Conservation (phyloP, 2,888 invertebrate genomes). For the Macaria liturata region DNA sequence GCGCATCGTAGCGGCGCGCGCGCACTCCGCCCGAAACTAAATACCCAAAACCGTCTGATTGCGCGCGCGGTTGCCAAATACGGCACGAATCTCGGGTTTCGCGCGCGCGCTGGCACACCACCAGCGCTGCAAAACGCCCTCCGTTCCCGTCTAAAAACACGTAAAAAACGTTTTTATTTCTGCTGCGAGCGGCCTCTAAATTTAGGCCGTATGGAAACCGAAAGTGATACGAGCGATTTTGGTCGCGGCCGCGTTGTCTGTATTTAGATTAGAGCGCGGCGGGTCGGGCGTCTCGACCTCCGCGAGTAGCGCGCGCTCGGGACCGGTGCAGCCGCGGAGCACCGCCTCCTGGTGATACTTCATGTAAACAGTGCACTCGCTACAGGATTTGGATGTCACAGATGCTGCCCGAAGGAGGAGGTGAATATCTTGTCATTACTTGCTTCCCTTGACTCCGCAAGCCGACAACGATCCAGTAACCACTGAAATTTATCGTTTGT, state of each 20-base stretch:
- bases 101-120: slow-evolving; percentile 63
- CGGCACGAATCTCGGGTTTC: slow-evolving; percentile 81
- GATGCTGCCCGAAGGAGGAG: slow-evolving; percentile 78
- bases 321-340: slow-evolving; percentile 8
- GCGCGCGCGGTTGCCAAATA: slow-evolving; percentile 74
- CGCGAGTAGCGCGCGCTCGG: slow-evolving; percentile 24
- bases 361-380: slow-evolving; percentile 45
- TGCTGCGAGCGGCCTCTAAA: slow-evolving; percentile 79
- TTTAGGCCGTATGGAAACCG: slow-evolving; percentile 80
- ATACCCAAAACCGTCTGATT: slow-evolving; percentile 74
- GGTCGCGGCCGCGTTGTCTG: slow-evolving; percentile 77
- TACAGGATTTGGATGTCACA: slow-evolving; percentile 73
- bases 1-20: slow-evolving; percentile 45
- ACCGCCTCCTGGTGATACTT: slow-evolving; percentile 42
- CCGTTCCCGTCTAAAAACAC: slow-evolving; percentile 79
- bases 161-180: slow-evolving; percentile 82
- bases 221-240: slow-evolving; percentile 81
- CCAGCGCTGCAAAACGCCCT: slow-evolving; percentile 65
- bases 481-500: neutral
- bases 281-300: slow-evolving; percentile 33
- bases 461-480: neutral
- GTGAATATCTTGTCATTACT: slow-evolving; percentile 54
- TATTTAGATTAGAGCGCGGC: slow-evolving; percentile 76
- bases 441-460: neutral
- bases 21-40: slow-evolving; percentile 65